Conservation (phyloP, 2,797 vertebrate genomes). For the Micromesistius poutassou region DNA sequence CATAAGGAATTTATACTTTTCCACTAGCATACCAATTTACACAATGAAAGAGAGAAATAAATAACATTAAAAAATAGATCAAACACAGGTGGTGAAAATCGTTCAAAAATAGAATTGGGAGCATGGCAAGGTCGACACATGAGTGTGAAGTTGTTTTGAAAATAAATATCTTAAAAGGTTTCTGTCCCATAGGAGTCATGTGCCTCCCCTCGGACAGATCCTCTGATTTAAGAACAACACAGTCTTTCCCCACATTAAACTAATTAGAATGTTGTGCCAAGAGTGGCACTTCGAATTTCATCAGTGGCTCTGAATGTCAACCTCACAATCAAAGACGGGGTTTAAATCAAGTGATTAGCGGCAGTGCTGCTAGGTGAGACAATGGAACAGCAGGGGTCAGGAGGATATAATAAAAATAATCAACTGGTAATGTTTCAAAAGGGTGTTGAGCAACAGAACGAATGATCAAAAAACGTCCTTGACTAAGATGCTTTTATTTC, state of each 20-base stretch:
- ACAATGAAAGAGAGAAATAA: too few relatives aligned
- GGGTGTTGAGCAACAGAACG: background rate
- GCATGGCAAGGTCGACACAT: slow-evolving; percentile 34
- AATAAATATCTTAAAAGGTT: background rate
- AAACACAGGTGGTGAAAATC: background rate
- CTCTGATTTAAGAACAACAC: background rate
- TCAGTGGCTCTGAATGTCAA: background rate
- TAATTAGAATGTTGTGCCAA: background rate
- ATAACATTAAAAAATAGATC: background rate
- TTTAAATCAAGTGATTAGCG: background rate
- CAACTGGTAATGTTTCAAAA: background rate
- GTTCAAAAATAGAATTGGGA: slow-evolving; percentile 32
- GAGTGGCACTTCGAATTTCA: background rate
- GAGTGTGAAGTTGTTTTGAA: background rate
- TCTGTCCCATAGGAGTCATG: background rate
- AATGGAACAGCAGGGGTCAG: background rate
- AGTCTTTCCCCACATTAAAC: background rate
- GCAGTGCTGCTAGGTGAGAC: background rate
- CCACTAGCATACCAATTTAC: too few relatives aligned
- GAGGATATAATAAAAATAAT: background rate
- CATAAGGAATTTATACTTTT: too few relatives aligned
- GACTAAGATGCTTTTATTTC: too few relatives aligned
- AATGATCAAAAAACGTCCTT: background rate
- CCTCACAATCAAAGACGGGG: background rate
- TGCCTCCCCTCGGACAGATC: background rate